These are phyloP conservation scores for Syrmaticus mikado DNA, from an alignment of 2,113 vertebrate species.

Conservation along the genomic window DNA sequence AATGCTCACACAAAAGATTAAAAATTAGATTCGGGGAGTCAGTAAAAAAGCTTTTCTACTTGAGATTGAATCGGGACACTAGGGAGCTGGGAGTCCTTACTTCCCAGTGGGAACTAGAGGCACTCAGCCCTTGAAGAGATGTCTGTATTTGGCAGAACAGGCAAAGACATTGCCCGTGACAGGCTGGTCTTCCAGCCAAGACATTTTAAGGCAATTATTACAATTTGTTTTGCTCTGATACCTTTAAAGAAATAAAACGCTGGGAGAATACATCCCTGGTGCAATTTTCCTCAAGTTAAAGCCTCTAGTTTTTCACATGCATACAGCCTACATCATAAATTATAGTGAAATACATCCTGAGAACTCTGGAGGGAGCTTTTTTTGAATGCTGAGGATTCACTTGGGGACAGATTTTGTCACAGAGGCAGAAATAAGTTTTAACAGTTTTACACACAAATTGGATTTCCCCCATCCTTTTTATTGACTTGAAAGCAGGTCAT, in stretches of 20 bases:
- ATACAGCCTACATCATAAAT: not conserved
- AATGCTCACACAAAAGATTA: not conserved
- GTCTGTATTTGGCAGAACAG: conserved; percentile 23
- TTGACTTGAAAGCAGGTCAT: not conserved
- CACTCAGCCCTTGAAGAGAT: not conserved
- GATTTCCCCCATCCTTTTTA: not conserved
- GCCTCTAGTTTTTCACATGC: not conserved
- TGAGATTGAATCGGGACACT: not conserved
- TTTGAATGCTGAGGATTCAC: not conserved
- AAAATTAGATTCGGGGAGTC: not conserved
- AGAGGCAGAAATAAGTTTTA: not conserved
- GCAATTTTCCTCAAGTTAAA: not conserved
- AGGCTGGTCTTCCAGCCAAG: conserved; percentile 49
- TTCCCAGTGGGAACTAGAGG: not conserved
- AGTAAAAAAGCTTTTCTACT: not conserved
- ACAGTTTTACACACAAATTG: not conserved
- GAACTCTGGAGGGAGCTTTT: not conserved
- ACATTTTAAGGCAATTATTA: not conserved
- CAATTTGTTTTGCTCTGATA: not conserved
- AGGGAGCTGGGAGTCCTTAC: not conserved
- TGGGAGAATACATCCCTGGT: not conserved
- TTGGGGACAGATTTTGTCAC: not conserved
- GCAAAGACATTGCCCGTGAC: not conserved
- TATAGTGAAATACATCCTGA: not conserved
- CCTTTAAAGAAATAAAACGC: not conserved